Evolutionary conservation across 2,888 invertebrate species (phyloP).

Genomic region (Trachelus iudaicus): DNA sequence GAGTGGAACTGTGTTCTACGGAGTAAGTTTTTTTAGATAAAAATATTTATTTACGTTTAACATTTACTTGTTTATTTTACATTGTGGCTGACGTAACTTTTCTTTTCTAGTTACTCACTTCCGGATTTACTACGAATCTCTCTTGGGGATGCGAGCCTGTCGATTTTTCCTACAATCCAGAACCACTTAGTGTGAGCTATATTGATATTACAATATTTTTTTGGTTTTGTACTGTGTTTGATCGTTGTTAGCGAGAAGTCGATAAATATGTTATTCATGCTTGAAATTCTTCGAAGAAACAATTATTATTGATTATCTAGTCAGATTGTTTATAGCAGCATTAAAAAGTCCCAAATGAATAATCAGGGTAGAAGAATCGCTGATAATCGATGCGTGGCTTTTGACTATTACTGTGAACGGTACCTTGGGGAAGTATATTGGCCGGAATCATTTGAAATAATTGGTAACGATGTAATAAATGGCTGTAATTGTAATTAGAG

Average conservation of each 20-base stretch:
- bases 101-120: constrained; percentile 70
- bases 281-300: not conserved
- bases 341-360: not conserved
- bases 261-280: not conserved
- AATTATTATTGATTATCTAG: not conserved
- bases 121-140: constrained; percentile 74
- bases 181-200: constrained; percentile 70
- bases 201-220: not conserved
- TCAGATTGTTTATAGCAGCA: not conserved
- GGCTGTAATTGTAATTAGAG: not conserved
- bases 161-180: constrained; percentile 75
- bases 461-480: not conserved
- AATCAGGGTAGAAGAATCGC: not conserved
- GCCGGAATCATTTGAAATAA: not conserved
- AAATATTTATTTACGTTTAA: not conserved
- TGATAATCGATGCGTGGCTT: not conserved
- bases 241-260: not conserved
- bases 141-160: constrained; percentile 77
- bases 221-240: not conserved
- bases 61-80: not conserved
- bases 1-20: constrained; percentile 75
- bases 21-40: constrained; percentile 68
- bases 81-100: not conserved
- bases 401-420: not conserved
- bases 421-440: not conserved